Conservation (phyloP, 1,140 invertebrate species). For the Drosophila grimshawi region DNA sequence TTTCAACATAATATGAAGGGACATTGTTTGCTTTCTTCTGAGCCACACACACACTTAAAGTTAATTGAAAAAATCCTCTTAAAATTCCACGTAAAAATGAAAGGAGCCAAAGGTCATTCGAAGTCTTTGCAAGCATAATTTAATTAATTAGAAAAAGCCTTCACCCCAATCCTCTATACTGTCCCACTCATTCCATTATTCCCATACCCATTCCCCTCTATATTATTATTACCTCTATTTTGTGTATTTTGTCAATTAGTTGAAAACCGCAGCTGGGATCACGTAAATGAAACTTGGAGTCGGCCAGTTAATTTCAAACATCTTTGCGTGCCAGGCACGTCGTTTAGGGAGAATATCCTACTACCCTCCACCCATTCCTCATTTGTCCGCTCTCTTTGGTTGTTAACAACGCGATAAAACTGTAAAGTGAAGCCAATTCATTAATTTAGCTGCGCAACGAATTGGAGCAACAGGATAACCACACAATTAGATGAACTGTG, state of each 20-base stretch:
- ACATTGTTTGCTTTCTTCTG: slow-evolving; percentile 5
- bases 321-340: slow-evolving; percentile 25
- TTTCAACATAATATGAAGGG: not conserved
- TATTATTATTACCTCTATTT: not conserved
- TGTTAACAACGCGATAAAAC: slow-evolving; percentile 51
- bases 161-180: not conserved
- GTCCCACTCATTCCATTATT: too few relatives aligned
- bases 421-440: slow-evolving; percentile 49
- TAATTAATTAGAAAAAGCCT: slow-evolving; percentile 55
- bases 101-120: slow-evolving; percentile 10
- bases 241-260: slow-evolving; percentile 47
- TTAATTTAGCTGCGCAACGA: slow-evolving; percentile 44
- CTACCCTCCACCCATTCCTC: not conserved
- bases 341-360: not conserved
- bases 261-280: slow-evolving; percentile 32
- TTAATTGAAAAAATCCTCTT: slow-evolving; percentile 48
- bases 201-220: not conserved
- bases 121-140: slow-evolving; percentile 54
- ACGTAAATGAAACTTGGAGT: slow-evolving; percentile 15
- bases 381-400: not conserved
- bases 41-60: slow-evolving; percentile 7
- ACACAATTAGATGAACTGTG: slow-evolving; percentile 47
- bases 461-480: slow-evolving; percentile 35
- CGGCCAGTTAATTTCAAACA: slow-evolving; percentile 20
- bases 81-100: slow-evolving; percentile 33